phyloP scores from a whole-genome alignment of 2,113 vertebrate genomes.

The Megaceryle maxima region DNA sequence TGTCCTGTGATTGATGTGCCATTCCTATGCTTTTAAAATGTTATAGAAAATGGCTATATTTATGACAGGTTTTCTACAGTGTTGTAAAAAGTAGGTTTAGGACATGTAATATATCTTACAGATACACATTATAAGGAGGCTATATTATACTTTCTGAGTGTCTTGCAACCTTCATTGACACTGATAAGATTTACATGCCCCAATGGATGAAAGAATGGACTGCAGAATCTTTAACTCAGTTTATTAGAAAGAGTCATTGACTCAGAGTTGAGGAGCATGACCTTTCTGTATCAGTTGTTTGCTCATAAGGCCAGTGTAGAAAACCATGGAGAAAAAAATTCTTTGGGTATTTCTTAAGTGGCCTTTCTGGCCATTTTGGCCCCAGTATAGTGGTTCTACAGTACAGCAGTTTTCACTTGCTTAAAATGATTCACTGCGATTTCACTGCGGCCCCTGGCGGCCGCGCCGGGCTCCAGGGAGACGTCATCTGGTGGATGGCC shows the following conservation, averaged over 20 bases:
- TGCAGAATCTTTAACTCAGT: neutral
- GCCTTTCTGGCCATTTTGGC: neutral
- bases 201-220: neutral
- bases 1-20: neutral
- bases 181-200: conserved; percentile 15
- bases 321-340: neutral
- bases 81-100: neutral
- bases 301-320: neutral
- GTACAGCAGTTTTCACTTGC: neutral
- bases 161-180: neutral
- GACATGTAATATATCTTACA: neutral
- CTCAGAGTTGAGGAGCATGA: neutral
- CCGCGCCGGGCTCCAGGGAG: no score
- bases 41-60: neutral
- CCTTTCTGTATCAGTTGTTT: neutral
- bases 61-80: neutral
- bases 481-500: neutral
- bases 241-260: conserved; percentile 19
- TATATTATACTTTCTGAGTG: neutral
- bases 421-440: neutral
- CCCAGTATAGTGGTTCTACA: neutral
- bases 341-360: neutral
- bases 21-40: neutral
- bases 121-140: neutral
- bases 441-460: neutral